These are phyloP conservation scores for Hyles vespertilio DNA, from an alignment of 1,140 invertebrate species.

Conservation along the genomic window DNA sequence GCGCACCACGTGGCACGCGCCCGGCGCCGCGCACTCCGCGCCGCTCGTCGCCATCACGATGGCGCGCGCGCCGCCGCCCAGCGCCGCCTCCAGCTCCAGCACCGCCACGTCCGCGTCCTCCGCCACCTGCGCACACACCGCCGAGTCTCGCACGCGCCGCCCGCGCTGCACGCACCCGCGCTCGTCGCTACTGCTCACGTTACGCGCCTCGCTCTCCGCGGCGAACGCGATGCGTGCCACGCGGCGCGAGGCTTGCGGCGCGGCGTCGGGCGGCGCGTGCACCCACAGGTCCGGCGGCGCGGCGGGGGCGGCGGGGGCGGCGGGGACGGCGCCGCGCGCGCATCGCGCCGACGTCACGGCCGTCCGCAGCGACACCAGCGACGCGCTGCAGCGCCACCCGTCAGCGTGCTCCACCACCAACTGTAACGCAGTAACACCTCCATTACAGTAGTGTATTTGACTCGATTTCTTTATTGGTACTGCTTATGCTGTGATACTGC, in stretches of 20 bases:
- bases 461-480: too few relatives aligned
- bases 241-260: conserved; percentile 23
- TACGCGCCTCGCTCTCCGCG: conserved; percentile 16
- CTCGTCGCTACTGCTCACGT: conserved; percentile 10
- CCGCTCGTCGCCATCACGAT: conserved; percentile 37
- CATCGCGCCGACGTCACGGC: conserved; percentile 40
- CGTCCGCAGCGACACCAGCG: conserved; percentile 42
- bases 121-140: conserved; percentile 4
- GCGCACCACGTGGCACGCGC: conserved; percentile 35
- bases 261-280: conserved; percentile 16
- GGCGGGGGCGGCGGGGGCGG: conserved; percentile 1
- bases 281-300: conserved; percentile 13
- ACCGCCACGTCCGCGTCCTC: conserved; percentile 33
- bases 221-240: conserved; percentile 11
- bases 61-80: conserved; percentile 32
- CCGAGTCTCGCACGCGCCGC: conserved; percentile 27
- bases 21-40: conserved; percentile 24
- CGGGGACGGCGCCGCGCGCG: conserved; percentile 17
- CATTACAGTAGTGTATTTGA: too few relatives aligned
- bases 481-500: too few relatives aligned
- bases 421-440: conserved; percentile 12
- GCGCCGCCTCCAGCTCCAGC: conserved; percentile 44
- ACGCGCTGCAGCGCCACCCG: conserved; percentile 36
- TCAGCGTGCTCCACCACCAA: conserved; percentile 37
- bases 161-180: neutral